These are phyloP conservation scores for Nymphicus hollandicus DNA, from an alignment of 2,113 vertebrate genomes.

Conservation along the genomic window DNA sequence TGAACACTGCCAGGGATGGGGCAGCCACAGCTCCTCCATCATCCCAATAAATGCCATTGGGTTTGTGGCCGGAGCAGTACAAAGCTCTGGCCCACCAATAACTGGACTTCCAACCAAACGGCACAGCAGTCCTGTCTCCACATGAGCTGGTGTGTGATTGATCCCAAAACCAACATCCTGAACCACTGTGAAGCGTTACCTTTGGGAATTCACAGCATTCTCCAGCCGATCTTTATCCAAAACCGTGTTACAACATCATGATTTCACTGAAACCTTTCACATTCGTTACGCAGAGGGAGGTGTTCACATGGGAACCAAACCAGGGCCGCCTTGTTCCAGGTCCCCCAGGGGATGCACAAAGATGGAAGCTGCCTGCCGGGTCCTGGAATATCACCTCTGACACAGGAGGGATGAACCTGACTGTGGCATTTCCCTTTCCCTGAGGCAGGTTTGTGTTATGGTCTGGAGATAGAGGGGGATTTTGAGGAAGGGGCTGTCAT, in stretches of 20 bases:
- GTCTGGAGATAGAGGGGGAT: accelerated
- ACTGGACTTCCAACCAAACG: neutral
- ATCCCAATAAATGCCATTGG: accelerated
- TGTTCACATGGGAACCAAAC: neutral
- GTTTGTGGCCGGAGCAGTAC: accelerated
- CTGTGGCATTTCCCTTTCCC: neutral
- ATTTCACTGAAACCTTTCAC: neutral
- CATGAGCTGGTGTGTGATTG: neutral
- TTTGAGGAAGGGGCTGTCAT: neutral
- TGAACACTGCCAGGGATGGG: neutral
- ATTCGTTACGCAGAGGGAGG: accelerated
- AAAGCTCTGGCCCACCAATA: neutral
- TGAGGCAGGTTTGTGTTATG: accelerated
- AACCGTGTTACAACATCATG: accelerated
- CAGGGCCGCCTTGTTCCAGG: neutral
- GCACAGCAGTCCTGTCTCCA: neutral
- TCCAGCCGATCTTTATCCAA: neutral
- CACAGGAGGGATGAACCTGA: neutral
- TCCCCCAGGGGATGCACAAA: neutral
- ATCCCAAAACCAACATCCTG: neutral
- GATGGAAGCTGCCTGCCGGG: neutral
- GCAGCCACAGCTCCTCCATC: neutral
- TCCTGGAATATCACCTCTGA: neutral
- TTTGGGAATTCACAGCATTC: neutral
- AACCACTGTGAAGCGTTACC: neutral